Percentiles rank a stretch among this genome's conserved stretches.
Conservation (phyloP, 2,797 vertebrate genomes). For the Rhyacichthys aspro region DNA sequence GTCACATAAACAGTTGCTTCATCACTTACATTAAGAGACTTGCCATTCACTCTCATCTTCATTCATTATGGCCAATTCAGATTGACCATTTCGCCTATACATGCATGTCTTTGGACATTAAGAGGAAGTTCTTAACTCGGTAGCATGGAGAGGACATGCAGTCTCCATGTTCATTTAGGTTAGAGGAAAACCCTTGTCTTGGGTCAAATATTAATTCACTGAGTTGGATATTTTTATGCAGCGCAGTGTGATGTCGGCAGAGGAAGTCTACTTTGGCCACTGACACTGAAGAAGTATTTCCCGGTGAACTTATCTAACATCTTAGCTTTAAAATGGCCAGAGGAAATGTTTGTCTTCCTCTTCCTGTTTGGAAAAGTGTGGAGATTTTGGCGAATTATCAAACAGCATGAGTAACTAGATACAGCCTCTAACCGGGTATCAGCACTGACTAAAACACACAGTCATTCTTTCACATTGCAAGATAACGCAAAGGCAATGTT, state of each 20-base stretch:
- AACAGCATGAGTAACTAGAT: not conserved
- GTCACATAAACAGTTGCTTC: too few species aligned
- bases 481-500: too few species aligned
- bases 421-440: not conserved
- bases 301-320: slow-evolving; percentile 44
- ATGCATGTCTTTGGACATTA: too few species aligned
- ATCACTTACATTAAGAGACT: too few species aligned
- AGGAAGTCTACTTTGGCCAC: slow-evolving; percentile 34
- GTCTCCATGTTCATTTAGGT: too few species aligned
- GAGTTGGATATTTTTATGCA: not conserved
- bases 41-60: too few species aligned
- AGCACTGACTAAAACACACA: not conserved
- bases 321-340: slow-evolving; percentile 39
- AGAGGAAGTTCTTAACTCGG: too few species aligned
- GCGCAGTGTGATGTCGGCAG: not conserved
- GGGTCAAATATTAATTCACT: too few species aligned
- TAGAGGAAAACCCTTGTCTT: too few species aligned
- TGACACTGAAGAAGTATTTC: slow-evolving; percentile 13
- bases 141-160: too few species aligned
- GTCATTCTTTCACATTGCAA: not conserved
- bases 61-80: too few species aligned
- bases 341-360: slow-evolving; percentile 73
- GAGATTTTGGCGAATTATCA: slow-evolving; percentile 27
- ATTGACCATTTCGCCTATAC: too few species aligned
- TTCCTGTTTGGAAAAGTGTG: slow-evolving; percentile 58